These are phyloP conservation scores for Acanthaster planci DNA, from an alignment of 35 echinoderm and acorn worm genomes.

Conservation along the genomic window DNA sequence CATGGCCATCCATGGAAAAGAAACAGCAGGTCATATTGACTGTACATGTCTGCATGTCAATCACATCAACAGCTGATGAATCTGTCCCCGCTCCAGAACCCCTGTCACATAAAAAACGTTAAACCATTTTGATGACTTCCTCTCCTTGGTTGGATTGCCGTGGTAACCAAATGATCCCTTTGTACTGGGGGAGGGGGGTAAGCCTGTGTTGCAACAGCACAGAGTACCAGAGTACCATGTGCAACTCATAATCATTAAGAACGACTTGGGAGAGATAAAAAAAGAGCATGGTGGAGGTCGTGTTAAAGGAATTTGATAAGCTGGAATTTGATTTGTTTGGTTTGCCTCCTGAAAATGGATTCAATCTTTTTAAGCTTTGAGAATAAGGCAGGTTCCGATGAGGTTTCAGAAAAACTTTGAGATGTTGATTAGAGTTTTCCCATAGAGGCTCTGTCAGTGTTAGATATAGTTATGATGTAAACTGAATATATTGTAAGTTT, in stretches of 20 bases:
- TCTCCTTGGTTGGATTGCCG: no score
- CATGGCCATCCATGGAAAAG: neutral
- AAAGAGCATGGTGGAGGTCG: neutral
- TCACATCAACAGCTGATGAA: neutral
- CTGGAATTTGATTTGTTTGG: neutral
- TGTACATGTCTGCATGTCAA: neutral
- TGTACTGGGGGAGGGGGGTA: neutral
- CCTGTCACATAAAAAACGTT: constrained; percentile 10
- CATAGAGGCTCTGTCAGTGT: no score
- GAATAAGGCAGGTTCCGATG: no score
- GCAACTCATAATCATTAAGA: neutral
- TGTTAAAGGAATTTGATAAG: neutral
- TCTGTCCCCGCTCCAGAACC: neutral
- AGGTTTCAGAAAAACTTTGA: no score
- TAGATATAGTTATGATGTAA: no score
- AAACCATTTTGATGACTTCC: no score
- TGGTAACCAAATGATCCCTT: neutral
- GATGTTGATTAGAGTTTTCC: no score
- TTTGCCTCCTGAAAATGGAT: no score
- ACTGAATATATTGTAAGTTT: no score
- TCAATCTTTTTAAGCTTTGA: no score
- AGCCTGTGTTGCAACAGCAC: no score
- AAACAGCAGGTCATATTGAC: neutral
- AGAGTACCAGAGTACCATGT: neutral
- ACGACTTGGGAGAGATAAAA: constrained; percentile 17